These are phyloP conservation scores for Anguilla anguilla DNA, from an alignment of 2,797 vertebrate genomes.

Conservation along the genomic window DNA sequence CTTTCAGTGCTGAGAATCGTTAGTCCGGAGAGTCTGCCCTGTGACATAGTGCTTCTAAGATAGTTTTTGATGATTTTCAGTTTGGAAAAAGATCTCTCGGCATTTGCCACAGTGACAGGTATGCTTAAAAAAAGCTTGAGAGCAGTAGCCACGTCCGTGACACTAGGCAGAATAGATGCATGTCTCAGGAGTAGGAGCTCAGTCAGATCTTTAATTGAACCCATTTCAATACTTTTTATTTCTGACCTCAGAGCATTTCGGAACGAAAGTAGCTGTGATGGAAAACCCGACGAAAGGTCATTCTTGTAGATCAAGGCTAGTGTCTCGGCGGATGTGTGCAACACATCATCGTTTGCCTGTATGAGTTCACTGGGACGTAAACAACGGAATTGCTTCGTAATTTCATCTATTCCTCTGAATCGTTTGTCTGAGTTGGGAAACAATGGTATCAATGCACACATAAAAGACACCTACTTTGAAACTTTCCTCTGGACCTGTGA, in stretches of 20 bases:
- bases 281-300: neutral
- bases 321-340: neutral
- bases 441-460: too few relatives aligned
- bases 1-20: neutral
- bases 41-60: neutral
- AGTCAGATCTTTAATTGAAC: constrained; percentile 5
- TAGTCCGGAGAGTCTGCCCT: neutral
- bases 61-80: neutral
- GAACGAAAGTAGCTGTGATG: neutral
- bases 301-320: neutral
- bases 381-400: too few relatives aligned
- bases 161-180: constrained; percentile 6
- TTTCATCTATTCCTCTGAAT: too few relatives aligned
- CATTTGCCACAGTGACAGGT: neutral
- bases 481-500: too few relatives aligned
- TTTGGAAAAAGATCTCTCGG: neutral
- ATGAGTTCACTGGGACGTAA: neutral
- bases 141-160: constrained; percentile 1
- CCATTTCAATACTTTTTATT: neutral
- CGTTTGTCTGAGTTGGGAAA: too few relatives aligned
- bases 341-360: neutral
- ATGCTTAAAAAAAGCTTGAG: neutral
- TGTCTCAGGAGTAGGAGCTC: neutral
- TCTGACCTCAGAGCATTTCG: neutral
- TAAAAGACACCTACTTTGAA: too few relatives aligned